Evolutionary conservation across 2,888 invertebrate species (phyloP).

Genomic region (Agrochola litura): DNA sequence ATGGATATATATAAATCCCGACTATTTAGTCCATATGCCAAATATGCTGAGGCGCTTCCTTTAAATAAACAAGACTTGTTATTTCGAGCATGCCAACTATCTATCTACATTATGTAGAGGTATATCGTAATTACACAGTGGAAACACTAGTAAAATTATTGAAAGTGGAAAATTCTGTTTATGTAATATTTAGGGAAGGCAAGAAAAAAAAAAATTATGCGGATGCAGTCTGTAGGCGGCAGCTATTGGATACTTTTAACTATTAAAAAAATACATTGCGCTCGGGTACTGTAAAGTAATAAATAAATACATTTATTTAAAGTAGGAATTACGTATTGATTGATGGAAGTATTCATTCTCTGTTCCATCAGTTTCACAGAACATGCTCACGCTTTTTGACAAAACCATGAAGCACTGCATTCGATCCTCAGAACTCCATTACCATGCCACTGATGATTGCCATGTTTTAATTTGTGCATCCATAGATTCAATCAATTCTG

Average conservation of each 20-base stretch:
- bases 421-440: background rate
- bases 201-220: background rate
- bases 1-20: too few species aligned
- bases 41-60: background rate
- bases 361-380: background rate
- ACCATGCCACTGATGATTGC: background rate
- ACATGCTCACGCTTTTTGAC: constrained; percentile 7
- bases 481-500: too few species aligned
- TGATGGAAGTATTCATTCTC: background rate
- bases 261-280: background rate
- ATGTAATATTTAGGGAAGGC: background rate
- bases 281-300: background rate
- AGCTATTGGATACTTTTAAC: background rate
- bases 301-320: too few species aligned
- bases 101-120: background rate
- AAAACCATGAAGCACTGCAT: background rate
- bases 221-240: background rate
- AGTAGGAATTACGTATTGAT: too few species aligned
- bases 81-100: background rate
- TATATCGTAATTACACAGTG: background rate
- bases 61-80: too few species aligned
- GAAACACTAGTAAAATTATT: background rate
- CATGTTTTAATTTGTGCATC: constrained; percentile 1
- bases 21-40: too few species aligned
- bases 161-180: background rate